Conservation (phyloP, 2,888 invertebrate genomes). For the Drosophila setosimentum region DNA sequence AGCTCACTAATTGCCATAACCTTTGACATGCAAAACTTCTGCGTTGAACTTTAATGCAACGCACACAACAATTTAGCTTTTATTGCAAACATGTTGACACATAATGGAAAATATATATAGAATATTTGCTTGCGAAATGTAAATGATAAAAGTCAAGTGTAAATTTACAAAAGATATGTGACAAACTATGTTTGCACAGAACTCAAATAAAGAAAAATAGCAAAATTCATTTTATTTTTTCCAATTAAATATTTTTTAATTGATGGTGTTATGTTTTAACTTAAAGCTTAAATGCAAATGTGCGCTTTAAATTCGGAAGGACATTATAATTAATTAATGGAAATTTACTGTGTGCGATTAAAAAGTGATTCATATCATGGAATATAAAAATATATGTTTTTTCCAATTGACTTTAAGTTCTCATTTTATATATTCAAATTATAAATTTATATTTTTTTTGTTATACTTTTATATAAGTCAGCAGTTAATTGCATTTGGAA, state of each 20-base stretch:
- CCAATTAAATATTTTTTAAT: not conserved
- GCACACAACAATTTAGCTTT: conserved; percentile 9
- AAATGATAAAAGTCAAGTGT: conserved; percentile 25
- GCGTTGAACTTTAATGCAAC: conserved; percentile 11
- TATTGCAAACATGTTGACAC: conserved; percentile 1
- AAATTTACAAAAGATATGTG: not conserved
- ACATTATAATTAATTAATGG: not conserved
- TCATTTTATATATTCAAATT: too few relatives aligned
- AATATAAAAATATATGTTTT: not conserved
- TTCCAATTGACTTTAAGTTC: too few relatives aligned
- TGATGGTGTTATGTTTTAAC: not conserved
- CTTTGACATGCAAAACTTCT: conserved; percentile 59
- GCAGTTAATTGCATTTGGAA: too few relatives aligned
- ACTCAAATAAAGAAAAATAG: not conserved
- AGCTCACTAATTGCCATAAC: conserved; percentile 65
- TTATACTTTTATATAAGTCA: too few relatives aligned
- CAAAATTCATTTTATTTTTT: not conserved
- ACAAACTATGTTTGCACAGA: not conserved
- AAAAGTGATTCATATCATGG: not conserved
- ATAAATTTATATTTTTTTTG: too few relatives aligned
- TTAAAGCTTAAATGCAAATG: not conserved
- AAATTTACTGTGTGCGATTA: not conserved
- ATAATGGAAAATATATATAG: conserved; percentile 1
- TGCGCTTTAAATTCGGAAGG: not conserved
- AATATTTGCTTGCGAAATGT: not conserved